Conservation (phyloP, 2,888 invertebrate genomes). For the Phytoseiulus persimilis region DNA sequence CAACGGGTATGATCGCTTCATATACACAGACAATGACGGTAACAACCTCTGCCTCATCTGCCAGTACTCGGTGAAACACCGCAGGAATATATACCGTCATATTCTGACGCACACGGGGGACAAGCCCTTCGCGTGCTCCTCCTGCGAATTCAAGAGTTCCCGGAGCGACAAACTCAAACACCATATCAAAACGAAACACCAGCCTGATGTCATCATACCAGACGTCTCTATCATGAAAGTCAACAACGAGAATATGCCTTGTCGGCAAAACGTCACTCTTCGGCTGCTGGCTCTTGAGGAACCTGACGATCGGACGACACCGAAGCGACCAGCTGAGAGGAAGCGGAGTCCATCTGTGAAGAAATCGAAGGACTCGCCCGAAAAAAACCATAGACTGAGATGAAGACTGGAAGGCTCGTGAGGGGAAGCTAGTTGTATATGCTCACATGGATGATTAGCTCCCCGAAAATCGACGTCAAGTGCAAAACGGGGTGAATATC, state of each 20-base stretch:
- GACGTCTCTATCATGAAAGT: background rate
- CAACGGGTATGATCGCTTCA: constrained; percentile 29
- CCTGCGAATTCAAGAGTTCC: constrained; percentile 8
- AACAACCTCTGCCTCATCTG: constrained; percentile 25
- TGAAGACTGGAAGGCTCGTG: background rate
- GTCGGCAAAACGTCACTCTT: background rate
- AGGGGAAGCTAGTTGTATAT: background rate
- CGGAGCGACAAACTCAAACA: constrained; percentile 26
- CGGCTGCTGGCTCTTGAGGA: background rate
- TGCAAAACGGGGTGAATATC: background rate
- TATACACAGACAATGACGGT: background rate
- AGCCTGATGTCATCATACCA: background rate
- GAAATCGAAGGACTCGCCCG: background rate
- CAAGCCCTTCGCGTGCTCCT: constrained; percentile 21
- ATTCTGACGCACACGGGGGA: constrained; percentile 18
- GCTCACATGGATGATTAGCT: background rate
- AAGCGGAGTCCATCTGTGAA: background rate
- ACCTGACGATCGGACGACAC: background rate
- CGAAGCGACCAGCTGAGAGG: background rate
- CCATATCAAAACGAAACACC: constrained; percentile 19
- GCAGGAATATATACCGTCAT: constrained; percentile 20
- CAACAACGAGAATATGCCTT: constrained; percentile 29
- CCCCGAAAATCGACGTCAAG: background rate
- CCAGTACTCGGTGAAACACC: constrained; percentile 18
- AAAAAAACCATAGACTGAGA: background rate